phyloP scores from a whole-genome alignment of 2,113 vertebrate genomes.

The Nesoenas mayeri region DNA sequence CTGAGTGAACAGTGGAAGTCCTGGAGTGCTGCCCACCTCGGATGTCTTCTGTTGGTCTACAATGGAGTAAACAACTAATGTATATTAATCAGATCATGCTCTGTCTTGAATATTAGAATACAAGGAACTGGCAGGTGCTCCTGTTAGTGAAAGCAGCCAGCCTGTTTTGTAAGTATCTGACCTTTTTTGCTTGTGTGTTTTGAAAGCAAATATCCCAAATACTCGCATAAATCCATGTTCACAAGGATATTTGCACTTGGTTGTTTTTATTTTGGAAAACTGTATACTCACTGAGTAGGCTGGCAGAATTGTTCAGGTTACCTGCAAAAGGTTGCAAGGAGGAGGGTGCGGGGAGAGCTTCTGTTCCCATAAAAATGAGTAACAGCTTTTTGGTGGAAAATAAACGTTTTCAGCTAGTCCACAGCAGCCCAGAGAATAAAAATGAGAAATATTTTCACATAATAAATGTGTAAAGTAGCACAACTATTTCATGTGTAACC shows the following conservation, averaged over 20 bases:
- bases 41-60: conserved; percentile 17
- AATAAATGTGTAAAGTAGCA: background rate
- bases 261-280: background rate
- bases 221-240: background rate
- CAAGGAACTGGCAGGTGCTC: background rate
- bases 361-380: background rate
- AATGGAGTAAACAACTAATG: background rate
- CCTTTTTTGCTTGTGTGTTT: background rate
- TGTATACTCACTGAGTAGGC: background rate
- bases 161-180: background rate
- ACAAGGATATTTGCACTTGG: background rate
- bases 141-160: background rate
- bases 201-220: background rate
- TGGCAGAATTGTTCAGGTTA: background rate
- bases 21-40: background rate
- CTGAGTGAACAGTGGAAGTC: background rate
- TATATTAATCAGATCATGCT: background rate
- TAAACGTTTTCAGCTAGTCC: background rate
- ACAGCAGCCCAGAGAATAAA: background rate
- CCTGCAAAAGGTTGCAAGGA: background rate
- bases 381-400: background rate
- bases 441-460: background rate
- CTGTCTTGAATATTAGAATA: background rate
- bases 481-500: background rate
- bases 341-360: background rate